phyloP scores from a whole-genome alignment of 2,888 invertebrate genomes.

The Adelphocoris suturalis region DNA sequence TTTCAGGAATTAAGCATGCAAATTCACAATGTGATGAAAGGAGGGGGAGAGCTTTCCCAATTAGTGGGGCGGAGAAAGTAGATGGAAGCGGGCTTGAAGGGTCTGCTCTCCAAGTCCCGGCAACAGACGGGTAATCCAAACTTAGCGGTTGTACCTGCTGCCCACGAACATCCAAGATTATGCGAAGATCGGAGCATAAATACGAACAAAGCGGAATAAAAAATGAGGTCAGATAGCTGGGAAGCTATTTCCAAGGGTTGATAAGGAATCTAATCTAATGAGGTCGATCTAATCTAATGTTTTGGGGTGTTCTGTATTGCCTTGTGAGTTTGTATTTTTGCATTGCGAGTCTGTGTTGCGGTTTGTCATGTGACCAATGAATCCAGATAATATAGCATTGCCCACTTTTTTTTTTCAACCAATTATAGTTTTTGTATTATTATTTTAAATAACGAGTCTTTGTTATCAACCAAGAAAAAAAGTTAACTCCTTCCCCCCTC shows the following conservation, averaged over 20 bases:
- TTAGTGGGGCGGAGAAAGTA: constrained; percentile 23
- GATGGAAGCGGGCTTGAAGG: not conserved
- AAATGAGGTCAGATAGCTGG: not conserved
- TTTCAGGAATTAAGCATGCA: constrained; percentile 53
- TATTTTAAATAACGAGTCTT: too few relatives aligned
- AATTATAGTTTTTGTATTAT: too few relatives aligned
- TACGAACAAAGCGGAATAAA: not conserved
- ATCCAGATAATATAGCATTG: too few relatives aligned
- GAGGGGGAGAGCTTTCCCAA: constrained; percentile 50
- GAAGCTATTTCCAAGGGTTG: not conserved
- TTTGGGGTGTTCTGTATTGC: too few relatives aligned
- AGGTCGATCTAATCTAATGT: too few relatives aligned
- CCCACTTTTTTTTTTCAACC: too few relatives aligned
- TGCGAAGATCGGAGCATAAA: constrained; percentile 8
- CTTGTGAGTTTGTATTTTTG: not conserved
- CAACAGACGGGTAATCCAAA: constrained; percentile 44
- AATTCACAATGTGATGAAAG: constrained; percentile 62
- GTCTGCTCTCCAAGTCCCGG: not conserved
- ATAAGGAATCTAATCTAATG: too few relatives aligned
- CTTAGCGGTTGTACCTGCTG: constrained; percentile 41
- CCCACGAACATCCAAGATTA: not conserved
- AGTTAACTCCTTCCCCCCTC: too few relatives aligned
- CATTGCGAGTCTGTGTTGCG: too few relatives aligned
- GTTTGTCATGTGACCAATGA: too few relatives aligned
- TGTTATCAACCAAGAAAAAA: too few relatives aligned